Conservation (phyloP, 2,888 invertebrate genomes). For the Saturnia pavonia region DNA sequence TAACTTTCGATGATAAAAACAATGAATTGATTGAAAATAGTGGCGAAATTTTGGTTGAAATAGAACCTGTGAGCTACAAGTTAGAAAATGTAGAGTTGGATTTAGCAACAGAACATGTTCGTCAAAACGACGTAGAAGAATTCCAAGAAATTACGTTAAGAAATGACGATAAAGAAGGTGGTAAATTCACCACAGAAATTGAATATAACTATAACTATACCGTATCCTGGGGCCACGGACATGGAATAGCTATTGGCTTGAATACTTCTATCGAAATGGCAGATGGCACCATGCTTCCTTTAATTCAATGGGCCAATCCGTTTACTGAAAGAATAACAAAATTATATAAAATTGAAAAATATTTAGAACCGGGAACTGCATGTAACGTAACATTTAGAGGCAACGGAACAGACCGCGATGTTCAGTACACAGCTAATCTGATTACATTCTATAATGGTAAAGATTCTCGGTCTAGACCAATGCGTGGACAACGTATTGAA, state of each 20-base stretch:
- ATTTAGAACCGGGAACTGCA: conserved; percentile 89
- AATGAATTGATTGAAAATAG: conserved; percentile 80
- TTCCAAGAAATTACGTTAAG: conserved; percentile 77
- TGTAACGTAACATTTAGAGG: conserved; percentile 90
- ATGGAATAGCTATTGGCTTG: conserved; percentile 87
- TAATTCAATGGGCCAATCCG: conserved; percentile 87
- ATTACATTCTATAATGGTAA: conserved; percentile 86
- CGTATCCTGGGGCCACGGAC: conserved; percentile 90
- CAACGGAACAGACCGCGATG: conserved; percentile 87
- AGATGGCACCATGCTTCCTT: conserved; percentile 80
- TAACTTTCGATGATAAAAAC: conserved; percentile 84
- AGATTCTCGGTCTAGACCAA: conserved; percentile 79
- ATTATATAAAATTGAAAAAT: conserved; percentile 82
- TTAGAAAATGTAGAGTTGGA: conserved; percentile 85
- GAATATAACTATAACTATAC: conserved; percentile 86
- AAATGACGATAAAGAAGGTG: conserved; percentile 81
- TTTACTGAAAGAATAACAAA: conserved; percentile 80
- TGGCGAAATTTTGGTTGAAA: conserved; percentile 90
- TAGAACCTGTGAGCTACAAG: conserved; percentile 90
- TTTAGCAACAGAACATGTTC: conserved; percentile 74
- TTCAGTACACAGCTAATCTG: conserved; percentile 87
- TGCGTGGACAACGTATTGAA: conserved; percentile 85
- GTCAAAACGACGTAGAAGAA: conserved; percentile 72
- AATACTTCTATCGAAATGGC: conserved; percentile 83
- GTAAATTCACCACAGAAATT: conserved; percentile 87